Conservation (phyloP, 2,888 invertebrate species). For the Noctua pronuba region DNA sequence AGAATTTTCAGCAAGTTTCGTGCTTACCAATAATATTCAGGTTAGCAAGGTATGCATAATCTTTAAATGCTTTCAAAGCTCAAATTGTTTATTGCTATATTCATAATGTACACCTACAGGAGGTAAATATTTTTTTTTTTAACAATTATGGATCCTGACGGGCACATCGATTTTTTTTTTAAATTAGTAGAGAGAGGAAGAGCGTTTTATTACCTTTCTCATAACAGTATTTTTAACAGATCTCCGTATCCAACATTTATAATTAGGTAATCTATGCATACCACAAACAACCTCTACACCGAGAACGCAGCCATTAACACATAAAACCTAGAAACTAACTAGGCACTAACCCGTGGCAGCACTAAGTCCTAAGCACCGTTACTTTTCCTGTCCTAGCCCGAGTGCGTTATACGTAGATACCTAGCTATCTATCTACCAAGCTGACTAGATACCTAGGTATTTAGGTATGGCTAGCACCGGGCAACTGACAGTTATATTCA, state of each 20-base stretch:
- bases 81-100: too few species aligned
- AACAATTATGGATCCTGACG: too few species aligned
- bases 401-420: constrained; percentile 39
- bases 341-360: constrained; percentile 8
- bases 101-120: too few species aligned
- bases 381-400: constrained; percentile 44
- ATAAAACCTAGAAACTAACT: constrained; percentile 30
- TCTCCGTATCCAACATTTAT: neutral
- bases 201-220: too few species aligned
- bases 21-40: too few species aligned
- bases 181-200: too few species aligned
- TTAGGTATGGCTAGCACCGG: constrained; percentile 32
- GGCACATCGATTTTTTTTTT: too few species aligned
- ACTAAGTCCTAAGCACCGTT: constrained; percentile 55
- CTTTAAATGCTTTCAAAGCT: too few species aligned
- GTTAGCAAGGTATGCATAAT: too few species aligned
- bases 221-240: neutral
- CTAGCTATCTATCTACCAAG: neutral
- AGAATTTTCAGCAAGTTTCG: too few species aligned
- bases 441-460: neutral
- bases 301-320: constrained; percentile 16
- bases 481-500: constrained; percentile 49
- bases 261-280: neutral
- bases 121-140: too few species aligned
- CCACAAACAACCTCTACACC: neutral